Evolutionary conservation across 1,140 invertebrate species (phyloP).

Genomic region (Bombyx mandarina): DNA sequence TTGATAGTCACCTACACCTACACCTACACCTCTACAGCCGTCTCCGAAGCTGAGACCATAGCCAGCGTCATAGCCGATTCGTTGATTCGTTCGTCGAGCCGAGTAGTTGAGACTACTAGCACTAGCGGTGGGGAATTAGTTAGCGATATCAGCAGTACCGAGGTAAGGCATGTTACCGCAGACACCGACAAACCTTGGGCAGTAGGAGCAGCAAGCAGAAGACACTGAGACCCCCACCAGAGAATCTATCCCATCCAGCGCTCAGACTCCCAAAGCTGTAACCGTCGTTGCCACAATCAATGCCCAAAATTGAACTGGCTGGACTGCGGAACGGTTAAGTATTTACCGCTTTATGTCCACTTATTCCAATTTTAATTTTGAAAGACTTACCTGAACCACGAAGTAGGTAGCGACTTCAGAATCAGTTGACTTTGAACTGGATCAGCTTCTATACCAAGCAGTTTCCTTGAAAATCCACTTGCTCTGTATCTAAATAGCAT

Average conservation of each 20-base stretch:
- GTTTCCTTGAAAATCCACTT: neutral
- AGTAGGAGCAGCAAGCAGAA: conserved; percentile 17
- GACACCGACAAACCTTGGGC: conserved; percentile 15
- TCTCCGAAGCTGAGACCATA: too few species aligned
- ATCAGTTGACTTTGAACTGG: neutral
- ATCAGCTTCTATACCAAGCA: neutral
- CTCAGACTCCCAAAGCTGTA: conserved; percentile 4
- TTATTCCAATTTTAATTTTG: too few species aligned
- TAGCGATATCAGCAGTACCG: conserved; percentile 9
- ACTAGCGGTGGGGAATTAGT: neutral
- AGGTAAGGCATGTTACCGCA: conserved; percentile 7
- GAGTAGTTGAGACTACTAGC: neutral
- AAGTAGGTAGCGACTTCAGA: conserved; percentile 2
- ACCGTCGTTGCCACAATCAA: neutral
- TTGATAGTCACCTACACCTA: too few species aligned
- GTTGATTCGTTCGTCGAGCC: too few species aligned
- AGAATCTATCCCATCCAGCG: conserved; percentile 11
- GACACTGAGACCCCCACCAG: too few species aligned
- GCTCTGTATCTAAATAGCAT: too few species aligned
- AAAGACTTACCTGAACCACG: conserved; percentile 2
- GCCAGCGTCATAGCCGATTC: too few species aligned
- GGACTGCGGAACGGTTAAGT: too few species aligned
- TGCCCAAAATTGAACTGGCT: neutral
- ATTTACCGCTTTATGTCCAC: too few species aligned
- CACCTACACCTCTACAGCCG: too few species aligned